phyloP scores from a whole-genome alignment of 92 coral and sea anemone species.

The Diadumene lineata region DNA sequence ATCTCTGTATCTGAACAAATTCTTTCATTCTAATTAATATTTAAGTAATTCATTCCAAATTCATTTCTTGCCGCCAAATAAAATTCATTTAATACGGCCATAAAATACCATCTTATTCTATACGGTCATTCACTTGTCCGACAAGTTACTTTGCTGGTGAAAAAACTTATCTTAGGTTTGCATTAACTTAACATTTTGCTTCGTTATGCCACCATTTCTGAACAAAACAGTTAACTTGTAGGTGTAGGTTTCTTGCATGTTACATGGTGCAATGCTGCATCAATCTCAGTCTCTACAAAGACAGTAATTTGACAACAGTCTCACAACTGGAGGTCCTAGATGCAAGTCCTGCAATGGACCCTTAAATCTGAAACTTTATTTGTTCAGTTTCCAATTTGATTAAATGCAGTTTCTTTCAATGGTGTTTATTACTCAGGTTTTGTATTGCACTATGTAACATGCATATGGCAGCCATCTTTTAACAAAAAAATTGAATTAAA shows the following conservation, averaged over 20 bases:
- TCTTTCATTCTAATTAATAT: too few relatives aligned
- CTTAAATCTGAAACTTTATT: too few relatives aligned
- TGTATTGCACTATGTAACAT: neutral
- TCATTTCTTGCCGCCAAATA: neutral
- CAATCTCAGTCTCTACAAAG: too few relatives aligned
- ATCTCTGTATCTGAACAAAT: neutral
- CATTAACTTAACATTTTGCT: neutral
- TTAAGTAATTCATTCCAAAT: too few relatives aligned
- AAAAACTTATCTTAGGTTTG: conserved; percentile 18
- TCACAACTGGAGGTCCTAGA: too few relatives aligned
- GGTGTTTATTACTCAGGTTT: too few relatives aligned
- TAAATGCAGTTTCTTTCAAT: too few relatives aligned
- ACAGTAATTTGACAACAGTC: too few relatives aligned
- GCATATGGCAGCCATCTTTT: neutral
- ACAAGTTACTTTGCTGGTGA: conserved; percentile 32
- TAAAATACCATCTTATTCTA: too few relatives aligned
- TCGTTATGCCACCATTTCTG: neutral
- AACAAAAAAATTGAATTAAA: neutral
- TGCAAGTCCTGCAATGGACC: too few relatives aligned
- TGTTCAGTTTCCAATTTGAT: too few relatives aligned
- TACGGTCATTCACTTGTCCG: neutral
- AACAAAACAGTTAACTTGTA: neutral
- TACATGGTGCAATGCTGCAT: neutral
- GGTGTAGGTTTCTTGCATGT: neutral
- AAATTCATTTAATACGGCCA: neutral